Percentiles rank a stretch among this genome's conserved stretches.
Conservation (phyloP, 2,888 invertebrate species). For the Aphidius colemani region DNA sequence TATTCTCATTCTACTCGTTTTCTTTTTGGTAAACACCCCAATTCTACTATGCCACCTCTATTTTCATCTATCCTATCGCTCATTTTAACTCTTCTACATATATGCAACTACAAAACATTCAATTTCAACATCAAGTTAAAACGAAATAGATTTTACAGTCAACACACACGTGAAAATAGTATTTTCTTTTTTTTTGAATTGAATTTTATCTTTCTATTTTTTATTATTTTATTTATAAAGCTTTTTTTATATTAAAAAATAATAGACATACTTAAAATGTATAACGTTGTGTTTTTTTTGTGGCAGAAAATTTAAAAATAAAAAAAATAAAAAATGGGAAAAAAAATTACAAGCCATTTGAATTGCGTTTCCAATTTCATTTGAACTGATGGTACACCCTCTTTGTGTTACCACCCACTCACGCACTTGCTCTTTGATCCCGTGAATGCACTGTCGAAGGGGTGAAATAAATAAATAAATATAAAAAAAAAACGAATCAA, state of each 20-base stretch:
- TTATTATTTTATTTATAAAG: too few relatives aligned
- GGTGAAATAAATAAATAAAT: slow-evolving; percentile 8
- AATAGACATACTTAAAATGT: neutral
- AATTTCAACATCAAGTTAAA: slow-evolving; percentile 67
- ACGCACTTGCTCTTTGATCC: slow-evolving; percentile 36
- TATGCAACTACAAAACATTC: slow-evolving; percentile 65
- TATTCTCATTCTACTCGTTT: slow-evolving; percentile 8
- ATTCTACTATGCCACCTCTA: neutral
- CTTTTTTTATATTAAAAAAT: too few relatives aligned
- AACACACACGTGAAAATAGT: slow-evolving; percentile 48
- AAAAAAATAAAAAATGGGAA: slow-evolving; percentile 44
- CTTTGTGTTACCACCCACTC: slow-evolving; percentile 15
- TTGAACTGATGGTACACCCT: slow-evolving; percentile 29
- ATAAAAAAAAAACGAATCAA: slow-evolving; percentile 11
- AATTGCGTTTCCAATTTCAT: slow-evolving; percentile 46
- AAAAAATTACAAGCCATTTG: slow-evolving; percentile 45
- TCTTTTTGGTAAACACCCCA: slow-evolving; percentile 1
- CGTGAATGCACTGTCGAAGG: slow-evolving; percentile 26
- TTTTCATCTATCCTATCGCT: slow-evolving; percentile 16
- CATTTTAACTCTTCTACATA: slow-evolving; percentile 40
- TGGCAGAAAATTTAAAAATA: slow-evolving; percentile 54
- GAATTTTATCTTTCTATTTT: too few relatives aligned
- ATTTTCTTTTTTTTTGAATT: slow-evolving; percentile 24
- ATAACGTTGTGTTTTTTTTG: neutral
- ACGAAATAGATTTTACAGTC: slow-evolving; percentile 66